Evolutionary conservation across 2,113 vertebrate species (phyloP), one percentile per base, ranked within the genome.

Genomic region (Urocynchramus pylzowi): DNA sequence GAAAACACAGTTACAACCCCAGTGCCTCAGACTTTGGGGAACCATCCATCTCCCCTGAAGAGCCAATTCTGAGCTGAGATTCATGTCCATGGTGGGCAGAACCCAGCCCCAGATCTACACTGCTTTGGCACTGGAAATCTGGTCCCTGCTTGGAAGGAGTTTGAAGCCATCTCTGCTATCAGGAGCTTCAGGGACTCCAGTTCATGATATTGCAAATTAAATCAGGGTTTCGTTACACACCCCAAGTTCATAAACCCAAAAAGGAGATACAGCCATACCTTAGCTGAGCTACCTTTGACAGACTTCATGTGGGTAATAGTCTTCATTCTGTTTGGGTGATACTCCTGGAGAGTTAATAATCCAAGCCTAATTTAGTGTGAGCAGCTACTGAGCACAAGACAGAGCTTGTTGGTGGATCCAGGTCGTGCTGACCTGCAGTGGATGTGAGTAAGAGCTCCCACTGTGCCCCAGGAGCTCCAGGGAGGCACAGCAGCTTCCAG

Each of bases 311-410:
- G 67, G 41, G 6, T 78, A 91, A 94, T 41, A 82, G 44, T 14
- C 24, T 60, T 79, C 68, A 87, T 84, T 90, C 87, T 49, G 44
- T 76, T 91, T 73, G 69, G 85, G 57, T 93, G 87, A 89, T 95
- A 63, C 73, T 93, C 73, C 81, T 57, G 60, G 54, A 86, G 76
- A n/a, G 13, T 65, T 90, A 90, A 91, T 89, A 65, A 87, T 74
- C 87, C 89, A 24, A 61, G 33, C 13, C 73, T 89, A 31, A 89
- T 84, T 84, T 63, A 54, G 47, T 9, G 60, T 50, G 89, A 97
- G 91, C 84, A 89, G 95, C 45, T 56, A 12, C 41, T 22, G 69
- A 89, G 78, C 90, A 50, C 95, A 94, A 89, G 93, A 60, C n/a
- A 4, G 27, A 64, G 93, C 89, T 86, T 94, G 93, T n/a, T 1